Percentiles rank a stretch among this genome's conserved stretches.
phyloP scores from a whole-genome alignment of 2,113 vertebrate genomes.

The Chlamydotis undulata region DNA sequence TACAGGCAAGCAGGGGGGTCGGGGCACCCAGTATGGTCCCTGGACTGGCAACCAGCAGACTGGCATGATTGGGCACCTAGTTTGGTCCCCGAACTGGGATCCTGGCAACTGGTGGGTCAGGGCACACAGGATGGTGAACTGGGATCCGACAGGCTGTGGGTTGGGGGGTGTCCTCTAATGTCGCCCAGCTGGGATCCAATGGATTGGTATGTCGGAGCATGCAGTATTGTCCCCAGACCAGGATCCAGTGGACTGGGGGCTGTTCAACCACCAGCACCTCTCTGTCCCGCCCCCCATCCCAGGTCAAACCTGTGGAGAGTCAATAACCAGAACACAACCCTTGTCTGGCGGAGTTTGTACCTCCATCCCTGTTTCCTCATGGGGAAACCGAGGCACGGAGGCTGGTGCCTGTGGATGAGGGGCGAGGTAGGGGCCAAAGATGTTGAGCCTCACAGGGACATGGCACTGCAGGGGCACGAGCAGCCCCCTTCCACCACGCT shows the following conservation, averaged over 20 bases:
- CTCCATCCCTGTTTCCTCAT: background rate
- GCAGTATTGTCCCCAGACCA: background rate
- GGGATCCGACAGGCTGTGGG: background rate
- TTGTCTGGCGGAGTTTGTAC: background rate
- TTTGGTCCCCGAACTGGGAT: background rate
- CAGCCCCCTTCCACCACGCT: background rate
- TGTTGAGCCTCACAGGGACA: background rate
- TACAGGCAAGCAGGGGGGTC: background rate
- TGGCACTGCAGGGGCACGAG: rapidly evolving
- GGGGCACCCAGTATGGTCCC: background rate
- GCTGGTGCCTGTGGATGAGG: background rate
- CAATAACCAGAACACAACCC: background rate
- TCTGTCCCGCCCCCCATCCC: background rate
- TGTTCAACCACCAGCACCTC: background rate
- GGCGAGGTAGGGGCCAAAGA: no score
- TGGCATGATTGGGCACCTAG: background rate
- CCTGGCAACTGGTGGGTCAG: background rate
- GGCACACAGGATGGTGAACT: no score
- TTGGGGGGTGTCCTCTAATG: background rate
- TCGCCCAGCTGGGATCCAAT: background rate
- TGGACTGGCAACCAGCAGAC: background rate
- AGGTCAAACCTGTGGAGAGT: background rate
- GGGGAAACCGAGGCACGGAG: background rate
- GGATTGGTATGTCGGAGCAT: background rate
- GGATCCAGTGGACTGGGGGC: background rate